A percentile compares a stretch with the other conserved stretches of the same genome.
These are phyloP conservation scores for Pogonophryne albipinna DNA, from an alignment of 2,797 vertebrate species.

Conservation along the genomic window DNA sequence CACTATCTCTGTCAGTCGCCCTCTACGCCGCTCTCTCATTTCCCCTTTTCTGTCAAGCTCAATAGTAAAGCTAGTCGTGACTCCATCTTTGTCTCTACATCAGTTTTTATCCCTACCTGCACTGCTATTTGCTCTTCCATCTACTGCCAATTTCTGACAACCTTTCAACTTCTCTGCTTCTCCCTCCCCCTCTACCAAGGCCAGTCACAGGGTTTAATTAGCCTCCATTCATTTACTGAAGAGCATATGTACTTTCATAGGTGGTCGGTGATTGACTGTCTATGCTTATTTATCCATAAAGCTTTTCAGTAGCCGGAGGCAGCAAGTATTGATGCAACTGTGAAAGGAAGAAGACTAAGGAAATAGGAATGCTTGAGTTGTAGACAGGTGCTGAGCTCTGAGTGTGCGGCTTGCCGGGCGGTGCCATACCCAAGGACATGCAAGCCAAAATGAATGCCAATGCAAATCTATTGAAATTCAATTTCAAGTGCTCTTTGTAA, in stretches of 20 bases:
- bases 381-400: conserved; percentile 63
- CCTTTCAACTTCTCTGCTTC: conserved; percentile 14
- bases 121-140: conserved; percentile 42
- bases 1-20: conserved; percentile 35
- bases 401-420: conserved; percentile 53
- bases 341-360: conserved; percentile 54
- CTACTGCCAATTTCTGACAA: conserved; percentile 20
- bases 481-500: conserved; percentile 71
- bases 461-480: conserved; percentile 80
- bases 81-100: conserved; percentile 47
- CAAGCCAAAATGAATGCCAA: conserved; percentile 70
- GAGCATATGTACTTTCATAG: conserved; percentile 66
- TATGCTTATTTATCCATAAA: conserved; percentile 49
- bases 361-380: conserved; percentile 67
- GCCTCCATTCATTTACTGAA: conserved; percentile 69
- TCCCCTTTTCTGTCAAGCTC: conserved; percentile 1
- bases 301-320: conserved; percentile 67
- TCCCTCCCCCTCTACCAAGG: conserved; percentile 41
- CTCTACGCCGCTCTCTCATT: conserved; percentile 25
- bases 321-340: conserved; percentile 57
- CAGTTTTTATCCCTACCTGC: conserved; percentile 44
- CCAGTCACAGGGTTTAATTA: conserved; percentile 62
- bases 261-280: conserved; percentile 51
- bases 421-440: conserved; percentile 71
- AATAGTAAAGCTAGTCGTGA: conserved; percentile 17